Evolutionary conservation across 1,140 invertebrate species (phyloP), one percentile per base, ranked within the genome.

Genomic region (Ceratina japonica): DNA sequence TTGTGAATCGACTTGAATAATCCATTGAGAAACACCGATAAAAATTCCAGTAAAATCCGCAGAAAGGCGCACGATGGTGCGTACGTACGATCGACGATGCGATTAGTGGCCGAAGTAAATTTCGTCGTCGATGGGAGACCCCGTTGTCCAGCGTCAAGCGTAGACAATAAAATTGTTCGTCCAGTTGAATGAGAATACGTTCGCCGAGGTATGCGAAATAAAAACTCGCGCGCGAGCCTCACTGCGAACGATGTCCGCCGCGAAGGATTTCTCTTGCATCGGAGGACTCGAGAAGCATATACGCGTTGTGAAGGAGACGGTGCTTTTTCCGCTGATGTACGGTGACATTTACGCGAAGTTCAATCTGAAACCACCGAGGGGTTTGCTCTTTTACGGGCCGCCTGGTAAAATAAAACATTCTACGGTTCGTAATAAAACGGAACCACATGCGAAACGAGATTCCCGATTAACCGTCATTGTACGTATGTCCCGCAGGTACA

Each of bases 361-460:
- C 80, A 94, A 95, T 79, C 92, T 97, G 18, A 94, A 93, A 80
- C 95, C 96, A 58, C 95, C 96, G 0, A 90, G 94, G 75, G 96
- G 96, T 22, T 93, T 97, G 58, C 88, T 97, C 3, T 94, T 97
- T 87, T 95, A 96, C 90, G 96, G 96, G 24, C 96, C 96, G 31
- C 96, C 96, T 87, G 96, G 95, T 96, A 93, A 91, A 64, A 16
- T 79, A 64, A 82, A 78, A 18, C 68, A 22, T 75, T 70, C 54
- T 20, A 72, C 49, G 75, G 75, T 56, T 61, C 52, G 76, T 75
- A 71, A 65, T 75, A n/a, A 63, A 56, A 8, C 51, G 70, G 16
- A 5, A 72, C n/a, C 12, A 12, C 22, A 27, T 18, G 18, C 8
- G n/a, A 71, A 54, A 24, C 49, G 22, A 44, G 16, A 54, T 63